Evolutionary conservation across 2,888 invertebrate genomes (phyloP).

Genomic region (Erebia aethiops): DNA sequence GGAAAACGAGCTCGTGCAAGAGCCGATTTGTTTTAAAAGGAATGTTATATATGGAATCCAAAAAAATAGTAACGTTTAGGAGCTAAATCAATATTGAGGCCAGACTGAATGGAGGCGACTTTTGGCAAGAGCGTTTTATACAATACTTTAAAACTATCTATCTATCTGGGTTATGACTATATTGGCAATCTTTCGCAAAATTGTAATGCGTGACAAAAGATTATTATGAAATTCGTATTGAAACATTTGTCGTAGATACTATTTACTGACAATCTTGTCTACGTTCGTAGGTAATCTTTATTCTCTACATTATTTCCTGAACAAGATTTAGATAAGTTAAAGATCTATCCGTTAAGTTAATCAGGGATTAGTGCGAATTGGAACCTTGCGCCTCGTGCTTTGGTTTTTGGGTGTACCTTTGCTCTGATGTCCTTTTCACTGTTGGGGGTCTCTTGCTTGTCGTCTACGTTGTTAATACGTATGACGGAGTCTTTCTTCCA

Average conservation of each 20-base stretch:
- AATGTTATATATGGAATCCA: neutral
- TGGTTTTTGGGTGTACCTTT: conserved; percentile 76
- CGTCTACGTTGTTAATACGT: conserved; percentile 88
- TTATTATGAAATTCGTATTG: conserved; percentile 40
- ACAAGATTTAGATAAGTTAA: conserved; percentile 23
- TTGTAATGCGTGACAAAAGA: conserved; percentile 41
- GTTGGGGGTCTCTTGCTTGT: conserved; percentile 87
- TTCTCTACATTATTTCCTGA: conserved; percentile 17
- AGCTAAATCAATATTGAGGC: conserved; percentile 55
- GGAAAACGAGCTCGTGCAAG: conserved; percentile 6
- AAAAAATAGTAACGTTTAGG: conserved; percentile 10
- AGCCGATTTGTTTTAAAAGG: conserved; percentile 1
- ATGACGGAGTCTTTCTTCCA: conserved; percentile 87
- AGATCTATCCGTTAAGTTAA: conserved; percentile 22
- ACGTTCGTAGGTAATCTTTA: conserved; percentile 20
- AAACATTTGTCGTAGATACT: conserved; percentile 34
- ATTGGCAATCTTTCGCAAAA: conserved; percentile 40
- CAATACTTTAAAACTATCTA: conserved; percentile 7
- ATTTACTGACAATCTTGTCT: conserved; percentile 27
- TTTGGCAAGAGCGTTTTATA: conserved; percentile 19
- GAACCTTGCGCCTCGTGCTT: conserved; percentile 57
- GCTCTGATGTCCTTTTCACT: conserved; percentile 86
- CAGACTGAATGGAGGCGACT: conserved; percentile 35
- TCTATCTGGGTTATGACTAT: conserved; percentile 36
- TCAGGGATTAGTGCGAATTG: conserved; percentile 56